A percentile compares a stretch with the other conserved stretches of the same genome.
Conservation (phyloP, 2,888 invertebrate species). For the Acanthosepion esculentum region DNA sequence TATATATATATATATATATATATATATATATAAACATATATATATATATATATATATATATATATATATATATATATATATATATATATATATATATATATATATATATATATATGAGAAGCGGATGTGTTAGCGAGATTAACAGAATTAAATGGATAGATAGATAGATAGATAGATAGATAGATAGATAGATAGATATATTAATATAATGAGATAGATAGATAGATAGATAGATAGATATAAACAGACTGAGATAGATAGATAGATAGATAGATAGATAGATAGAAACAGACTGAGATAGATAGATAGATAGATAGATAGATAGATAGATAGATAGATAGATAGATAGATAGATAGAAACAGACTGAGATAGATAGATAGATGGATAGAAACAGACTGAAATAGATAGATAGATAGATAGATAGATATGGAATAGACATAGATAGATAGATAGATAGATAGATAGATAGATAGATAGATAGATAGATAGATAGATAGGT, state of each 20-base stretch:
- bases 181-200: not conserved
- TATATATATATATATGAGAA: not conserved
- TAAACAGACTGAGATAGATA: too few relatives aligned
- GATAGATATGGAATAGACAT: too few relatives aligned
- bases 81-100: slow-evolving; percentile 19
- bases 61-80: not conserved
- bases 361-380: not conserved
- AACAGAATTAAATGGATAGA: not conserved
- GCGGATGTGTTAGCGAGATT: too few relatives aligned
- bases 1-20: too few relatives aligned
- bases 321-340: not conserved
- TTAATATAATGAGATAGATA: too few relatives aligned
- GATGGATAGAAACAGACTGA: not conserved
- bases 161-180: not conserved
- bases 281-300: too few relatives aligned
- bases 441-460: not conserved
- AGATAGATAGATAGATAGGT: not conserved
- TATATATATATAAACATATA: too few relatives aligned
- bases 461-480: not conserved
- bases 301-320: not conserved
- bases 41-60: too few relatives aligned
- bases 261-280: not conserved
- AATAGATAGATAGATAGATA: not conserved
- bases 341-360: not conserved
- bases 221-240: not conserved